These are phyloP conservation scores for Caenorhabditis sp. DNA, from an alignment of 2,888 invertebrate genomes.

Conservation along the genomic window DNA sequence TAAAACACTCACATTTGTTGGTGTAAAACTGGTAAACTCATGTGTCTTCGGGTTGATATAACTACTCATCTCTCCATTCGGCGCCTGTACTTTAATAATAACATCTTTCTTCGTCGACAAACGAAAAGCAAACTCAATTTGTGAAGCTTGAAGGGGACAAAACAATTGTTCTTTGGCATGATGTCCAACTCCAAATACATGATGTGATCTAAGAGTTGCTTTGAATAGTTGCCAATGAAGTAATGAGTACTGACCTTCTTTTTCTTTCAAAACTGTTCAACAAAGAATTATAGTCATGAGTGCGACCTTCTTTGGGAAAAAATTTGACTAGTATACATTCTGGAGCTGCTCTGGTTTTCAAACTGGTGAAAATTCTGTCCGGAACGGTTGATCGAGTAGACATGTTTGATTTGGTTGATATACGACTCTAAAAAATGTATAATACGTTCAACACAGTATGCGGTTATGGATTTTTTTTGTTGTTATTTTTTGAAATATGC, in stretches of 20 bases:
- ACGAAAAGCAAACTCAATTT: slow-evolving; percentile 41
- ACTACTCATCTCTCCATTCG: slow-evolving; percentile 46
- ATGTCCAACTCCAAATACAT: slow-evolving; percentile 39
- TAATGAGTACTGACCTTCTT: slow-evolving; percentile 16
- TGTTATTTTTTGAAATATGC: too few relatives aligned
- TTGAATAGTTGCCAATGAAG: background rate
- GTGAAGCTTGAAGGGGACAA: slow-evolving; percentile 50
- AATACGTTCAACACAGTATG: background rate
- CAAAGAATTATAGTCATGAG: slow-evolving; percentile 26
- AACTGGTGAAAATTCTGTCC: slow-evolving; percentile 31
- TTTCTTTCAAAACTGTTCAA: slow-evolving; percentile 42
- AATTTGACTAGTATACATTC: slow-evolving; percentile 22
- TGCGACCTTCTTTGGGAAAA: slow-evolving; percentile 32
- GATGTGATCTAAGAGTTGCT: slow-evolving; percentile 32
- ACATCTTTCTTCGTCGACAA: slow-evolving; percentile 31
- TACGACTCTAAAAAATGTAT: slow-evolving; percentile 20
- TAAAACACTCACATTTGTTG: slow-evolving; percentile 31
- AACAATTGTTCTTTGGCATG: slow-evolving; percentile 47
- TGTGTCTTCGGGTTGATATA: slow-evolving; percentile 35
- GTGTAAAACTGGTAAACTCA: slow-evolving; percentile 29
- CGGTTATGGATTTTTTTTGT: too few relatives aligned
- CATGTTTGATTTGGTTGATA: slow-evolving; percentile 14
- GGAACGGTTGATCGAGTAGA: background rate
- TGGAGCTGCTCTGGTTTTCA: slow-evolving; percentile 9
- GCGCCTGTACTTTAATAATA: slow-evolving; percentile 42